A percentile compares a stretch with the other conserved stretches of the same genome.
Conservation (phyloP, 2,113 vertebrate species). For the Dicrurus megarhynchus region DNA sequence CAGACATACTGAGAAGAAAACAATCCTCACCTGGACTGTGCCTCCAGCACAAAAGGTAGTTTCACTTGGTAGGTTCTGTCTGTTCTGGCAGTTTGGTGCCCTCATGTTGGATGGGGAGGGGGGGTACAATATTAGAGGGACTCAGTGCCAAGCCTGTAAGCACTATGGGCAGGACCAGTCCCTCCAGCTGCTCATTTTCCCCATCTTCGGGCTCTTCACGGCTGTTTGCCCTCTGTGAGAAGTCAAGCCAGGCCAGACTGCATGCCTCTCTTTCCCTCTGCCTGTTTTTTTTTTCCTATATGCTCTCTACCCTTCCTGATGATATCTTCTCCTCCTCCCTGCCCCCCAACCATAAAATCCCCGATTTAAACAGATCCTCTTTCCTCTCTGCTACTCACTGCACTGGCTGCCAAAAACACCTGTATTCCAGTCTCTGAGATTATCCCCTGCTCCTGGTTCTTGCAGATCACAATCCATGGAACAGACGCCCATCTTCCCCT, state of each 20-base stretch:
- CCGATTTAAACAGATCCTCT: background rate
- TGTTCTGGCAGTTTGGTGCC: background rate
- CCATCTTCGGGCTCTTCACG: background rate
- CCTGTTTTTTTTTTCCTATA: background rate
- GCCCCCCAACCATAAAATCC: background rate
- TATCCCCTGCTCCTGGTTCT: background rate
- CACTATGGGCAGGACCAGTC: fast-evolving
- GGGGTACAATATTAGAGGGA: too few relatives aligned
- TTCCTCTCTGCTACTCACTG: background rate
- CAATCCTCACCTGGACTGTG: background rate
- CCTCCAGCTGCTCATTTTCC: background rate
- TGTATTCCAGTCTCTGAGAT: background rate
- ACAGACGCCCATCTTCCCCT: fast-evolving
- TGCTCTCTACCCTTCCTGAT: background rate
- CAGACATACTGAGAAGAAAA: background rate
- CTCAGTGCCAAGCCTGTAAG: background rate
- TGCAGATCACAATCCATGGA: background rate
- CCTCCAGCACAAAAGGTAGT: background rate
- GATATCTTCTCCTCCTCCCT: background rate
- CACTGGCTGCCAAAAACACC: background rate
- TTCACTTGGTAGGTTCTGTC: background rate
- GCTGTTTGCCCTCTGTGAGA: background rate
- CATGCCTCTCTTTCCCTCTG: background rate
- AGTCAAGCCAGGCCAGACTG: fast-evolving
- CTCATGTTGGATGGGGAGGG: fast-evolving